A percentile compares a stretch with the other conserved stretches of the same genome.
These are phyloP conservation scores for Syrista parreyssii DNA, from an alignment of 2,888 invertebrate species.

Conservation along the genomic window DNA sequence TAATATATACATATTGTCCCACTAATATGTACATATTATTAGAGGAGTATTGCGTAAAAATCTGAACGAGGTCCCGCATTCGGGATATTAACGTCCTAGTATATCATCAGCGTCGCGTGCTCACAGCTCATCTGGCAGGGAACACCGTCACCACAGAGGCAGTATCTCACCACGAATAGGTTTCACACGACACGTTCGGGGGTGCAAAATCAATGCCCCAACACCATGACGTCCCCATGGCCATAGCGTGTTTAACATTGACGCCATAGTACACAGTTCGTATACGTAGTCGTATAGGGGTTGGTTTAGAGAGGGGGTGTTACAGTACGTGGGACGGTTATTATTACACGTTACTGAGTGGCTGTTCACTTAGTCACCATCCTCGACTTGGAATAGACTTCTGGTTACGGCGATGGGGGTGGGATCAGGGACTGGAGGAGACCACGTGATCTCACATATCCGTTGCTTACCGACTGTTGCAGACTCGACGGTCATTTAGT, in stretches of 20 bases:
- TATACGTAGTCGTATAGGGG: background rate
- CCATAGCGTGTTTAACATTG: constrained; percentile 8
- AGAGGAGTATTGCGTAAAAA: background rate
- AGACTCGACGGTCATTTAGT: constrained; percentile 88
- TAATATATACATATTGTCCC: no score
- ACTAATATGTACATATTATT: no score
- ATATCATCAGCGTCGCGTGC: constrained; percentile 60
- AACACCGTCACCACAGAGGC: constrained; percentile 48
- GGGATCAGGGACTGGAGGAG: no score
- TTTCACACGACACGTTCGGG: constrained; percentile 56
- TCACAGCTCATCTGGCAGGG: constrained; percentile 56
- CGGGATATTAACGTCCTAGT: constrained; percentile 32
- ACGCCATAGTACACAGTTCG: background rate
- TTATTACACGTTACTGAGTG: constrained; percentile 20
- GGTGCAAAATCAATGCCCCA: constrained; percentile 58
- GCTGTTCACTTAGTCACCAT: constrained; percentile 49
- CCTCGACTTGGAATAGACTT: constrained; percentile 32
- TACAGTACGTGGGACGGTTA: constrained; percentile 11
- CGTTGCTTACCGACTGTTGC: constrained; percentile 58
- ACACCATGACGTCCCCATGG: constrained; percentile 50
- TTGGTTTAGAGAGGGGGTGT: background rate
- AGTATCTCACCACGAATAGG: constrained; percentile 57
- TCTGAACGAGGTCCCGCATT: constrained; percentile 8
- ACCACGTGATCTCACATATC: no score
- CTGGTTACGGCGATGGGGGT: constrained; percentile 8